Evolutionary conservation across 92 coral and sea anemone species (phyloP), one percentile per base, ranked within the genome.

Genomic region (Bergia sp.): DNA sequence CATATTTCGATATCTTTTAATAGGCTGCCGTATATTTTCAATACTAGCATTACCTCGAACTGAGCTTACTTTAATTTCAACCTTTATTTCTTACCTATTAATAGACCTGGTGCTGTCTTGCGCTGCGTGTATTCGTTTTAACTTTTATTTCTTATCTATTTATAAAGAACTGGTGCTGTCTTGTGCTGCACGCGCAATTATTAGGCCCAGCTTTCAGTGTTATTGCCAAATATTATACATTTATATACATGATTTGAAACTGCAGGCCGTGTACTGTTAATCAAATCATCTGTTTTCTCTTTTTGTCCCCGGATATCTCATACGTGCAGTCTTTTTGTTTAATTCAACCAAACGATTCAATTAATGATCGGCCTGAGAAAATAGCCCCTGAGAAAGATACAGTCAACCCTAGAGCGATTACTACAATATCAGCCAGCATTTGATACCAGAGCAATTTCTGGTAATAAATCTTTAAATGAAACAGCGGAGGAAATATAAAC

Each of bases 401-500:
- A 82, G 92, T 90, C 36, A 89, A 61, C 7, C 98, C 98, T 42
- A 93, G 87, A 58, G 81, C 47, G 41, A 95, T 76, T 3, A 95
- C 86, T 23, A 87, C 44, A n/a, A 79, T 73, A 79, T 95, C 96
- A 3, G 90, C 61, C 8, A 86, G 58, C 39, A 95, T 80, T 67
- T 95, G 94, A 85, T 93, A 92, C 96, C 95, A 93, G 7, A 74
- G 67, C 88, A 95, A 88, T 9, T 77, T 85, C 37, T 84, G 42
- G 76, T 86, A 93, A 85, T 93, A 95, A 8, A 95, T 89, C 82
- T 92, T 95, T 6, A 93, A 45, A 65, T 95, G 96, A 88, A 95
- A 93, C 66, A 95, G 67, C 55, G 98, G 93, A 2, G 98, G 98
- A 21, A 95, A 95, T 15, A 95, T 93, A 44, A 95, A 95, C 84